Conservation (phyloP, 2,797 vertebrate genomes). For the Onychomys arenicola region DNA sequence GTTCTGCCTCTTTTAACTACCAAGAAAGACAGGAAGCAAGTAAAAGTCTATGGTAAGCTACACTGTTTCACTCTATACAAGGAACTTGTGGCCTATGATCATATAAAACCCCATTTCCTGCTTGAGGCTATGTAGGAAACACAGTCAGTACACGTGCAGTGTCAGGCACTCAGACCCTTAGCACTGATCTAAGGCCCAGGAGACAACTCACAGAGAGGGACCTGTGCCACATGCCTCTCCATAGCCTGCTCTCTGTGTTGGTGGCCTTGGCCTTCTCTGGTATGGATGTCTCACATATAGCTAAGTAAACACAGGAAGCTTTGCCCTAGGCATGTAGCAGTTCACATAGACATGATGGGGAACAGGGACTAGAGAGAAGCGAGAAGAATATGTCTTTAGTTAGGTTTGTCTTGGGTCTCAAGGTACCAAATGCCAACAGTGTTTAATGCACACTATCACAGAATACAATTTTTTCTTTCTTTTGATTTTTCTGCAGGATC, state of each 20-base stretch:
- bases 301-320: not conserved
- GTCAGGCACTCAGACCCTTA: not conserved
- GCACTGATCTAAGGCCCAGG: not conserved
- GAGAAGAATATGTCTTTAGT: not conserved
- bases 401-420: not conserved
- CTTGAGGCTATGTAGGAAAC: not conserved
- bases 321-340: not conserved
- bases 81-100: not conserved
- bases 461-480: too few species aligned
- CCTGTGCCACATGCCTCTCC: not conserved
- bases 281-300: not conserved
- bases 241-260: not conserved
- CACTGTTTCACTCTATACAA: not conserved
- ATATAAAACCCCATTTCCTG: slow-evolving; percentile 45
- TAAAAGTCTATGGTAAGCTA: not conserved
- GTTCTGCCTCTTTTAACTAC: not conserved
- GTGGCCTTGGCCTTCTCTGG: not conserved
- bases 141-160: not conserved
- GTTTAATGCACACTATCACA: not conserved
- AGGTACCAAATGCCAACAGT: not conserved
- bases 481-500: too few species aligned
- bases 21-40: not conserved
- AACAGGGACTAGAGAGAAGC: not conserved
- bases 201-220: not conserved
- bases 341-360: not conserved